phyloP scores from a whole-genome alignment of 1,140 invertebrate genomes.

The Leucophenga varia region DNA sequence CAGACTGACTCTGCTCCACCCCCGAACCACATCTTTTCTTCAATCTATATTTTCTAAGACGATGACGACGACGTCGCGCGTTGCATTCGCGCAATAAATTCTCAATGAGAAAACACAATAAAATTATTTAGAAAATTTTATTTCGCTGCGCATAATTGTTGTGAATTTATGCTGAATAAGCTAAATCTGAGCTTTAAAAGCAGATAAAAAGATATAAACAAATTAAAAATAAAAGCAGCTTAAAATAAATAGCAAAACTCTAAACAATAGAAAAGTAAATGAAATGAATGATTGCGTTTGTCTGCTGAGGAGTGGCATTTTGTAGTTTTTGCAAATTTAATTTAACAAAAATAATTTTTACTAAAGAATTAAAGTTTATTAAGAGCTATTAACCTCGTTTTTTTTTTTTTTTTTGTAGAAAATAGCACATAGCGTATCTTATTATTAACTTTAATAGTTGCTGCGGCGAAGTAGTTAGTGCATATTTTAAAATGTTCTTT shows the following conservation, averaged over 20 bases:
- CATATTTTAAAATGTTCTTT: constrained; percentile 23
- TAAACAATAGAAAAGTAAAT: too few relatives aligned
- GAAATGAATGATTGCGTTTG: too few relatives aligned
- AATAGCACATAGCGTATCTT: constrained; percentile 21
- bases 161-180: constrained; percentile 25
- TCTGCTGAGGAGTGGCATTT: too few relatives aligned
- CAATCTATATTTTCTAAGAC: neutral
- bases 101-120: constrained; percentile 33
- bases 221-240: too few relatives aligned
- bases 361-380: neutral
- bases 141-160: constrained; percentile 41
- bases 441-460: constrained; percentile 31
- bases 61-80: neutral
- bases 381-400: constrained; percentile 12
- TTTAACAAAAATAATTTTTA: too few relatives aligned
- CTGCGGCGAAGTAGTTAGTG: neutral
- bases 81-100: constrained; percentile 23
- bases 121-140: constrained; percentile 34
- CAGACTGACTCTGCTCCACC: constrained; percentile 28
- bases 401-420: neutral
- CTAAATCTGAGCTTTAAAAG: too few relatives aligned
- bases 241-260: too few relatives aligned
- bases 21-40: neutral
- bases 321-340: too few relatives aligned
- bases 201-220: too few relatives aligned